These are phyloP conservation scores for Tonatia bakeri DNA, from an alignment of 2,113 vertebrate species.

Conservation along the genomic window DNA sequence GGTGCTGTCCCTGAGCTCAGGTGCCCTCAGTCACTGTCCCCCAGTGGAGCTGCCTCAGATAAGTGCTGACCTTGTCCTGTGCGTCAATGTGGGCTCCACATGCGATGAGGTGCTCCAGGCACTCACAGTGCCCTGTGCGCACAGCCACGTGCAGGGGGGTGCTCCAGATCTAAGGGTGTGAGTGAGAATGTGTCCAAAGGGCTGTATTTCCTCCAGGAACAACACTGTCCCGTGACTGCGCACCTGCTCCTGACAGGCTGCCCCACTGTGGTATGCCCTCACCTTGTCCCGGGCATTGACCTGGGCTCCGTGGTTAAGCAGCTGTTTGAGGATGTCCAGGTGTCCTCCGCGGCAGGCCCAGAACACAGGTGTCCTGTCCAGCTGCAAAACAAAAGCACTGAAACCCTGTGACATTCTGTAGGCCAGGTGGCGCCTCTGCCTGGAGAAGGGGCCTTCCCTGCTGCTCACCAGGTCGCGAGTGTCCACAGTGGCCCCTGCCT, in stretches of 20 bases:
- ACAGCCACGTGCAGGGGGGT: slow-evolving; percentile 73
- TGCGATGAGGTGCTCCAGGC: slow-evolving; percentile 71
- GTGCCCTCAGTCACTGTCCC: background rate
- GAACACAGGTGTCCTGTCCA: slow-evolving; percentile 72
- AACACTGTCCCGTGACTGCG: fast-evolving
- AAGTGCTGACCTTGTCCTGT: slow-evolving; percentile 66
- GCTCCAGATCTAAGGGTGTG: slow-evolving; percentile 67
- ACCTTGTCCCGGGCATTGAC: slow-evolving; percentile 75
- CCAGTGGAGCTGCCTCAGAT: fast-evolving
- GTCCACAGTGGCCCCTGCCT: slow-evolving; percentile 53
- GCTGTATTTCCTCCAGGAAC: fast-evolving
- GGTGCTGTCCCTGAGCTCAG: background rate
- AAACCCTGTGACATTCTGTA: fast-evolving
- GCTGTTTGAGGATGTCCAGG: slow-evolving; percentile 67
- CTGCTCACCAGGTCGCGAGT: slow-evolving; percentile 68
- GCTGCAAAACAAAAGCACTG: slow-evolving; percentile 36
- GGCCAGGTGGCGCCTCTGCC: fast-evolving
- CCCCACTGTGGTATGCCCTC: background rate
- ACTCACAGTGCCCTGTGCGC: slow-evolving; percentile 58
- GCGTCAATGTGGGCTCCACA: slow-evolving; percentile 61
- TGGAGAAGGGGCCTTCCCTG: fast-evolving
- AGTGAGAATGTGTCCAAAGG: background rate
- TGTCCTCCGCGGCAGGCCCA: slow-evolving; percentile 78
- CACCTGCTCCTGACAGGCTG: background rate
- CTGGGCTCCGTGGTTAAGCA: slow-evolving; percentile 70